These are phyloP conservation scores for Bombyx huttoni DNA, from an alignment of 2,888 invertebrate genomes.

Conservation along the genomic window DNA sequence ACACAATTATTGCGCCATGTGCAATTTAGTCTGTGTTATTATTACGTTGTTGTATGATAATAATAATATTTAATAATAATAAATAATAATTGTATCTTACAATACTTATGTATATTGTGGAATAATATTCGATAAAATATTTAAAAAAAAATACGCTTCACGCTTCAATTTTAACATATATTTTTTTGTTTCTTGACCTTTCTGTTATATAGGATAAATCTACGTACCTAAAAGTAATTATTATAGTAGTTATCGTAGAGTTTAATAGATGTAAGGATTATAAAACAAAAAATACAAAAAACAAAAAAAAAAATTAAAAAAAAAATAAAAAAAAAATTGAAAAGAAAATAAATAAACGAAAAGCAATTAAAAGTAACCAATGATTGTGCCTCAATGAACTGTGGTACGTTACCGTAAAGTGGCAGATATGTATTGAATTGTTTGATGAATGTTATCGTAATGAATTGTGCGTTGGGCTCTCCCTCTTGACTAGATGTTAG, in stretches of 20 bases:
- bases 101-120: constrained; percentile 67
- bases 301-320: constrained; percentile 27
- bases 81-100: constrained; percentile 58
- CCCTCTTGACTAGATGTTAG: constrained; percentile 16
- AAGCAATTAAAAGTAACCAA: constrained; percentile 71
- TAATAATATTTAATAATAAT: no score
- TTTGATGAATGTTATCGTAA: constrained; percentile 44
- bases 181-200: constrained; percentile 63
- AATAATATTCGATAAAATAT: constrained; percentile 63
- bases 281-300: constrained; percentile 23
- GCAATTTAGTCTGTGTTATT: constrained; percentile 72
- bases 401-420: constrained; percentile 72
- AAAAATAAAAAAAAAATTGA: constrained; percentile 31
- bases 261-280: constrained; percentile 36
- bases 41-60: constrained; percentile 58
- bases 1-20: constrained; percentile 63
- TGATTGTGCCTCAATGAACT: constrained; percentile 73
- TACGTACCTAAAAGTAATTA: constrained; percentile 72
- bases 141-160: constrained; percentile 56
- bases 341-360: constrained; percentile 35
- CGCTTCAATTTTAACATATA: constrained; percentile 64
- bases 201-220: constrained; percentile 72
- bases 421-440: constrained; percentile 61
- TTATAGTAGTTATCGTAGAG: constrained; percentile 60
- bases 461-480: constrained; percentile 47